These are phyloP conservation scores for Saccopteryx bilineata DNA, from an alignment of 2,113 vertebrate genomes.

Conservation along the genomic window DNA sequence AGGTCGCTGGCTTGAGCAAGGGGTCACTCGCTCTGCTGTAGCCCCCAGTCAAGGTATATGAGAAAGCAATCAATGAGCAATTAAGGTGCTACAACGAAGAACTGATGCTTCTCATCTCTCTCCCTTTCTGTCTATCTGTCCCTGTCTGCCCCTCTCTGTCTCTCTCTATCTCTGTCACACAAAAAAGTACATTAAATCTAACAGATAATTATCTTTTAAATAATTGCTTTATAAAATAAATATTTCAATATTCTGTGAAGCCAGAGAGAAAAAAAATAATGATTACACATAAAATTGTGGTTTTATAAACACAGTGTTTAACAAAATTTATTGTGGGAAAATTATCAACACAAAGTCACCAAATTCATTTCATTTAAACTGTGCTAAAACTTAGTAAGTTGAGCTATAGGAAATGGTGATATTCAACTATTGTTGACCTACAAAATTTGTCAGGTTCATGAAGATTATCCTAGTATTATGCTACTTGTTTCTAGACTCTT, in stretches of 20 bases:
- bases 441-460: neutral
- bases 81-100: too few relatives aligned
- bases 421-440: neutral
- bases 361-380: neutral
- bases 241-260: slow-evolving; percentile 4
- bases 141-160: too few relatives aligned
- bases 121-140: too few relatives aligned
- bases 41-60: too few relatives aligned
- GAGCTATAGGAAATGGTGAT: neutral
- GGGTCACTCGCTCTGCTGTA: too few relatives aligned
- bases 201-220: neutral
- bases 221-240: slow-evolving; percentile 35
- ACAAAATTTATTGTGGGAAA: slow-evolving; percentile 3
- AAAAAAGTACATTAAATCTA: neutral
- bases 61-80: too few relatives aligned
- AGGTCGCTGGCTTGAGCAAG: too few relatives aligned
- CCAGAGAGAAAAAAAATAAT: neutral
- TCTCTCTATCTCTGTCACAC: too few relatives aligned
- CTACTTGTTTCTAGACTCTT: neutral
- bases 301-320: neutral
- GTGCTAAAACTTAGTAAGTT: neutral
- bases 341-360: neutral
- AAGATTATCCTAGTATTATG: neutral
- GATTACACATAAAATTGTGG: neutral
- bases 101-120: too few relatives aligned